phyloP scores from a whole-genome alignment of 2,113 vertebrate genomes.

The Syngnathus typhle region DNA sequence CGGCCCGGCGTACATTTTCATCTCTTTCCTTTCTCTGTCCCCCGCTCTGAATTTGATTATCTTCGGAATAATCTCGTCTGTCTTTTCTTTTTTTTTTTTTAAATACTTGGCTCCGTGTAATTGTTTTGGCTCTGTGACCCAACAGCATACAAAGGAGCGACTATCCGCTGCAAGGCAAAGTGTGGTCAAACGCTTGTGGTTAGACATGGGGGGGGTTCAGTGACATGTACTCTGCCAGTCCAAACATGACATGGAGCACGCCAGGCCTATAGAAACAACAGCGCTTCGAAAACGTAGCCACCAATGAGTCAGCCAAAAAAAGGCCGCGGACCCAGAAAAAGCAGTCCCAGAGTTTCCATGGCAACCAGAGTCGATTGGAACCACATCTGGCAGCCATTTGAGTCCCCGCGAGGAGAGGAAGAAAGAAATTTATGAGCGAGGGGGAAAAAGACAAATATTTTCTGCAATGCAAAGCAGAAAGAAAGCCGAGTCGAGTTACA shows the following conservation, averaged over 20 bases:
- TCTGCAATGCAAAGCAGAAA: slow-evolving; percentile 87
- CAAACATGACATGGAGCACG: slow-evolving; percentile 56
- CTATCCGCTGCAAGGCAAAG: slow-evolving; percentile 32
- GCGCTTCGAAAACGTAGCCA: slow-evolving; percentile 34
- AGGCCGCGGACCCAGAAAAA: slow-evolving; percentile 56
- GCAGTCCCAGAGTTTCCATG: slow-evolving; percentile 61
- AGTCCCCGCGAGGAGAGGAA: slow-evolving; percentile 64
- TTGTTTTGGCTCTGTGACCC: slow-evolving; percentile 12
- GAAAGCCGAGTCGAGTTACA: slow-evolving; percentile 68
- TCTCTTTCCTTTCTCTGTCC: neutral
- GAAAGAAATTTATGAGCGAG: slow-evolving; percentile 81
- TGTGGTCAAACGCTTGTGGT: slow-evolving; percentile 36
- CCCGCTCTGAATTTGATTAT: neutral
- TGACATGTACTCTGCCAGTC: slow-evolving; percentile 53
- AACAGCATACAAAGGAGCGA: slow-evolving; percentile 33
- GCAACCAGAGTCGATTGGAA: slow-evolving; percentile 77
- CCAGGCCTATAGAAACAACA: slow-evolving; percentile 56
- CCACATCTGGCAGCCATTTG: slow-evolving; percentile 94
- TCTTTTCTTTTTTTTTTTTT: slow-evolving; percentile 4
- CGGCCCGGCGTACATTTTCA: neutral
- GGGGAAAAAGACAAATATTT: slow-evolving; percentile 83
- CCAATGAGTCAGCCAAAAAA: slow-evolving; percentile 61
- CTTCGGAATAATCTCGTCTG: slow-evolving; percentile 12
- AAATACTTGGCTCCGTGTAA: slow-evolving; percentile 6
- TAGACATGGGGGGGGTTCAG: slow-evolving; percentile 42